These are phyloP conservation scores for Eurytoma adleriae DNA, from an alignment of 2,888 invertebrate species.

Conservation along the genomic window DNA sequence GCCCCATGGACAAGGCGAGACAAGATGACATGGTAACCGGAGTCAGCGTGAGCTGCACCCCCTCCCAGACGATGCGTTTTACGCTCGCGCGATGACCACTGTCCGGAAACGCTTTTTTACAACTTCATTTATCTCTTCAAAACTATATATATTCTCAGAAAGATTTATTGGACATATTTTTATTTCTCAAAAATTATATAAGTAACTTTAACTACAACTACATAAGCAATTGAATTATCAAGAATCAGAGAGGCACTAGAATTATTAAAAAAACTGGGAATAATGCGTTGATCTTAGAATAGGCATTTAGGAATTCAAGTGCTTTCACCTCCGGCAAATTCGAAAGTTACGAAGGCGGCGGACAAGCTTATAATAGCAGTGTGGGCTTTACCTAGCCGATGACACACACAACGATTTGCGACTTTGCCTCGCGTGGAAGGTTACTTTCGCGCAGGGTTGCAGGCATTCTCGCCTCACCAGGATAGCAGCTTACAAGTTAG, in stretches of 20 bases:
- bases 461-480: constrained; percentile 61
- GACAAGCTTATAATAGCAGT: constrained; percentile 20
- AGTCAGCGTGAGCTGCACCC: constrained; percentile 16
- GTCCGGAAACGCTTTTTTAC: not conserved
- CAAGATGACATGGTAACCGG: constrained; percentile 41
- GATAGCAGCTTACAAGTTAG: constrained; percentile 62
- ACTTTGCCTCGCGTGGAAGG: not conserved
- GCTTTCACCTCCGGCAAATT: not conserved
- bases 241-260: too few species aligned
- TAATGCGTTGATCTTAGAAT: too few species aligned
- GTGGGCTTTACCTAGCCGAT: not conserved
- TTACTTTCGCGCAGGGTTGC: not conserved
- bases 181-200: too few species aligned
- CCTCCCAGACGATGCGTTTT: constrained; percentile 2
- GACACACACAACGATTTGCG: constrained; percentile 16
- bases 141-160: not conserved
- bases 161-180: too few species aligned
- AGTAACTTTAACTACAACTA: too few species aligned
- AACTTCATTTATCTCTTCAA: not conserved
- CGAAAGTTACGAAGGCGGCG: not conserved
- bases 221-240: too few species aligned
- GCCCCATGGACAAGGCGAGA: constrained; percentile 26
- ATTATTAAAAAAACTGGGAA: too few species aligned
- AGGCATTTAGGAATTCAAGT: not conserved
- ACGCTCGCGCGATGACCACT: constrained; percentile 12